These are phyloP conservation scores for Congeria kusceri DNA, from an alignment of 2,888 invertebrate species.

Conservation along the genomic window DNA sequence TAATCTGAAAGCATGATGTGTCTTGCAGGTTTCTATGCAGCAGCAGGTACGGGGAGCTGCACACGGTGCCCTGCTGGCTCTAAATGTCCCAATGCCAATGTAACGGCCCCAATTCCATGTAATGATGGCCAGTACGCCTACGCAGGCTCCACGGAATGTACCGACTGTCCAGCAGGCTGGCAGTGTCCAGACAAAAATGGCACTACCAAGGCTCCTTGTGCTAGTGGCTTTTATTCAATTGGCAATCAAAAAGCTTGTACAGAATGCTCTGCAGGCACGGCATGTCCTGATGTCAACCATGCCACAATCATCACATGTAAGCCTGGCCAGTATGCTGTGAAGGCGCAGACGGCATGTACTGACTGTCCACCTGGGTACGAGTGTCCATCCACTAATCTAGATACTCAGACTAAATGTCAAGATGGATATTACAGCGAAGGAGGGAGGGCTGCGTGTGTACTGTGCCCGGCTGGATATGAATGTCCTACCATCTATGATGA, in stretches of 20 bases:
- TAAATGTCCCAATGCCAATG: slow-evolving; percentile 68
- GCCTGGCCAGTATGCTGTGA: slow-evolving; percentile 77
- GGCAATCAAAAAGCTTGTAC: slow-evolving; percentile 73
- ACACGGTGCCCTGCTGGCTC: slow-evolving; percentile 79
- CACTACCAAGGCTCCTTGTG: slow-evolving; percentile 73
- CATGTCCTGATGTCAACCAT: slow-evolving; percentile 75
- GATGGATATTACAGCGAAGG: slow-evolving; percentile 78
- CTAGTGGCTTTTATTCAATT: slow-evolving; percentile 72
- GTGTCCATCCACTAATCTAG: slow-evolving; percentile 70
- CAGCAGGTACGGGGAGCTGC: slow-evolving; percentile 74
- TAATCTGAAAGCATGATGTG: slow-evolving; percentile 2
- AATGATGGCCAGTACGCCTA: slow-evolving; percentile 67
- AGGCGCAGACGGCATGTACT: slow-evolving; percentile 72
- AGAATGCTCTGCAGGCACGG: slow-evolving; percentile 77
- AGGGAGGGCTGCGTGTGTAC: slow-evolving; percentile 73
- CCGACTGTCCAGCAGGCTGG: slow-evolving; percentile 73
- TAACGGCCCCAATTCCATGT: slow-evolving; percentile 56
- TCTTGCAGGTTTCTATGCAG: slow-evolving; percentile 76
- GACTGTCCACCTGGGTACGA: slow-evolving; percentile 79
- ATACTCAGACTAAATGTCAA: slow-evolving; percentile 70
- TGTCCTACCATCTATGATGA: slow-evolving; percentile 80
- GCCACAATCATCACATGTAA: slow-evolving; percentile 63
- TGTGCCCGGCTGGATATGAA: slow-evolving; percentile 81
- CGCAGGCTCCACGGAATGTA: slow-evolving; percentile 62
- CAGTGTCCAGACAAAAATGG: slow-evolving; percentile 74